Percentiles rank a stretch among this genome's conserved stretches.
Evolutionary conservation across 2,888 invertebrate genomes (phyloP).

Genomic region (Diaprepes abbreviatus): DNA sequence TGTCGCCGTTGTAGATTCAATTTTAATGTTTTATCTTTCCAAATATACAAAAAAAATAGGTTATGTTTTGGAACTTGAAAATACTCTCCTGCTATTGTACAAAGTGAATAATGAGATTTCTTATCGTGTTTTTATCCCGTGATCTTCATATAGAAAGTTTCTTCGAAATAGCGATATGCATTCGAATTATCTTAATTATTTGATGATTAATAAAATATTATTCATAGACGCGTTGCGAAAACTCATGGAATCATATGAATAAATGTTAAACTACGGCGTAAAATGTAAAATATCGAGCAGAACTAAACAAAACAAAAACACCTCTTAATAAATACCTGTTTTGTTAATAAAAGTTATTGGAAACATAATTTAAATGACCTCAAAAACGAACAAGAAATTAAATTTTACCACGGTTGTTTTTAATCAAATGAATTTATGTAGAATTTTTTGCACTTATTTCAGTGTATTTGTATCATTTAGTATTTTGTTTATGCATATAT

Average conservation of each 20-base stretch:
- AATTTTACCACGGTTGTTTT: not conserved
- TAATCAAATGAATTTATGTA: not conserved
- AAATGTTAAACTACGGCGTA: not conserved
- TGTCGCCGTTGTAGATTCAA: too few relatives aligned
- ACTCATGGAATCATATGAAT: not conserved
- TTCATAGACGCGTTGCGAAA: not conserved
- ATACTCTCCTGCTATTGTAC: too few relatives aligned
- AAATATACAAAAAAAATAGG: too few relatives aligned
- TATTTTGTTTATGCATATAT: too few relatives aligned
- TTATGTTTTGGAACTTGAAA: too few relatives aligned
- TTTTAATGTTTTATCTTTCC: too few relatives aligned
- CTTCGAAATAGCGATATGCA: too few relatives aligned
- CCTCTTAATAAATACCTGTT: slow-evolving; percentile 10
- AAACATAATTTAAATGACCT: slow-evolving; percentile 15
- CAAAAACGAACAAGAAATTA: slow-evolving; percentile 8
- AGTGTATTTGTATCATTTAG: too few relatives aligned
- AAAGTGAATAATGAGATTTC: too few relatives aligned
- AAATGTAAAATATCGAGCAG: slow-evolving; percentile 13
- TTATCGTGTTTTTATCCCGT: too few relatives aligned
- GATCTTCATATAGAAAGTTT: too few relatives aligned
- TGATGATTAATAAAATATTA: not conserved
- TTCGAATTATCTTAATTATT: not conserved
- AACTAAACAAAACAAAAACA: slow-evolving; percentile 11
- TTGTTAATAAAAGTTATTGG: slow-evolving; percentile 1
- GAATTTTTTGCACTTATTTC: not conserved